phyloP scores from a whole-genome alignment of 2,113 vertebrate species.

The Podarcis cretensis region DNA sequence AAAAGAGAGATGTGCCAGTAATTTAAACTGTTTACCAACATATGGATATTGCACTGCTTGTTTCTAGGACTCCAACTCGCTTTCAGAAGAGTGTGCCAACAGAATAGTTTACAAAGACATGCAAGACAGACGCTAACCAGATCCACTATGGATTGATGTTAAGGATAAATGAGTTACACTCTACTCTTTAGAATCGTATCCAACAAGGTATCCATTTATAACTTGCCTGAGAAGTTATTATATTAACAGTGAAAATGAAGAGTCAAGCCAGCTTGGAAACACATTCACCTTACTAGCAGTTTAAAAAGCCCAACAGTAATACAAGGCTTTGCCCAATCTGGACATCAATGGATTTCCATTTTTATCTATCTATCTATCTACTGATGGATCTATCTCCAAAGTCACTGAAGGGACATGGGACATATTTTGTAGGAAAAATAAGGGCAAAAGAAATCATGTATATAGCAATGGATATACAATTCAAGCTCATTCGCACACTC shows the following conservation, averaged over 20 bases:
- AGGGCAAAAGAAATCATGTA: too few species aligned
- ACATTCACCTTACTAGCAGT: not conserved
- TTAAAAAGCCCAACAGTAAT: not conserved
- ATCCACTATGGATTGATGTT: not conserved
- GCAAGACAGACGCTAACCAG: not conserved
- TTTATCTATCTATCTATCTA: not conserved
- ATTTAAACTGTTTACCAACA: conserved; percentile 30
- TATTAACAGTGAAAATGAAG: not conserved
- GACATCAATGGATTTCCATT: not conserved
- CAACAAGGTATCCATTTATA: not conserved
- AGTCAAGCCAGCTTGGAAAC: not conserved
- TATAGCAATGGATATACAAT: too few species aligned
- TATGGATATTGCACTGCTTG: conserved; percentile 35
- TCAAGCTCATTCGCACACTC: not conserved
- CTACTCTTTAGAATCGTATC: conserved; percentile 7
- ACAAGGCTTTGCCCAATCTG: not conserved
- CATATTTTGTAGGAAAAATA: not conserved
- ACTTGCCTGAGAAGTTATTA: not conserved
- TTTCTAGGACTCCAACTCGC: conserved; percentile 4
- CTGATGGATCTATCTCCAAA: not conserved
- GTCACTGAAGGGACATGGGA: not conserved
- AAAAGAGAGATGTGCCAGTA: conserved; percentile 3
- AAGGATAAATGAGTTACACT: not conserved
- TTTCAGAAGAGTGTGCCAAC: conserved; percentile 19
- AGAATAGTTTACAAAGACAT: conserved; percentile 9